Conservation (phyloP, 2,888 invertebrate genomes). For the Cryptus viduatorius region DNA sequence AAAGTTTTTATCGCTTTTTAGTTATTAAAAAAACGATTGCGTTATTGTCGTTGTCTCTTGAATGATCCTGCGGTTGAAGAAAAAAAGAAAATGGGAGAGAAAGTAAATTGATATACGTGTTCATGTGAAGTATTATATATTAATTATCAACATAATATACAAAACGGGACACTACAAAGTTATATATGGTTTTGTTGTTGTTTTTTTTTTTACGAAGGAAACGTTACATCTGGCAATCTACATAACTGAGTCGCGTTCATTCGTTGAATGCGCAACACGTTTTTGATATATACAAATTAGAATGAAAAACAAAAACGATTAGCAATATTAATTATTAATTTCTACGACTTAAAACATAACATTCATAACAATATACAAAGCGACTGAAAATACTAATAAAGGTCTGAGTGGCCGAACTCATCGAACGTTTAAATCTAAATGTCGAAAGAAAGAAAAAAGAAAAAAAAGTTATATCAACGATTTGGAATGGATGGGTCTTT, state of each 20-base stretch:
- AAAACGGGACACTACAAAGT: slow-evolving; percentile 78
- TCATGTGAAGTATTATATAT: slow-evolving; percentile 77
- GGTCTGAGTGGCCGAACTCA: slow-evolving; percentile 51
- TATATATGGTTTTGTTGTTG: slow-evolving; percentile 56
- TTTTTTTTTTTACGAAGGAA: slow-evolving; percentile 71
- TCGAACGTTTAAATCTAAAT: slow-evolving; percentile 39
- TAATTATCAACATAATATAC: slow-evolving; percentile 81
- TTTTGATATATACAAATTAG: slow-evolving; percentile 76
- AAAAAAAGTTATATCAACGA: slow-evolving; percentile 50
- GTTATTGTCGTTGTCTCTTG: neutral
- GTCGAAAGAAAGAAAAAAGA: slow-evolving; percentile 29
- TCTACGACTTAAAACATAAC: slow-evolving; percentile 72
- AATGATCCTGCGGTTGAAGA: slow-evolving; percentile 20
- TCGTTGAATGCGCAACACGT: slow-evolving; percentile 70
- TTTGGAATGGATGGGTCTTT: slow-evolving; percentile 75
- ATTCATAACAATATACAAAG: slow-evolving; percentile 78
- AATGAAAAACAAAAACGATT: slow-evolving; percentile 66
- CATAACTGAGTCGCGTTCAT: slow-evolving; percentile 70
- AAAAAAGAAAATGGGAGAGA: slow-evolving; percentile 6
- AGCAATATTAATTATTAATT: slow-evolving; percentile 74
- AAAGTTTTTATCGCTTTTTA: slow-evolving; percentile 70
- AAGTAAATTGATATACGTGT: slow-evolving; percentile 15
- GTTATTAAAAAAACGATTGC: slow-evolving; percentile 46
- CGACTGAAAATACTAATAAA: slow-evolving; percentile 69
- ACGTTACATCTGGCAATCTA: slow-evolving; percentile 77